Conservation (phyloP, 35 echinoderm and acorn worm species). For the Ptychodera flava region DNA sequence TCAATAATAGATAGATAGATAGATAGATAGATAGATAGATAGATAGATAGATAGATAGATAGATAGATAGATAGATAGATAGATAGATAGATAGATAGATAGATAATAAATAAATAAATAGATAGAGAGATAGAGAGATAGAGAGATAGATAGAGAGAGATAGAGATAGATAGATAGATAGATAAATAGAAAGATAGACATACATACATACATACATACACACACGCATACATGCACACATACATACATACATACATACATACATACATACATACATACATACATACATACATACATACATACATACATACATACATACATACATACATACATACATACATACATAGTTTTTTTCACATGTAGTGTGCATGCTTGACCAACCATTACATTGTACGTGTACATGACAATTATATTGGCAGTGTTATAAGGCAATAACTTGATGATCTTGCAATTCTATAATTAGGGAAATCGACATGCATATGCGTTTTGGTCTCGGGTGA, state of each 20-base stretch:
- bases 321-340: background rate
- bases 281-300: background rate
- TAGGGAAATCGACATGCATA: no score
- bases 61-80: conserved; percentile 2
- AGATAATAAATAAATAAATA: background rate
- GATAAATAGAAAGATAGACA: background rate
- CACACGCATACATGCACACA: no score
- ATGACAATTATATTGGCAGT: no score
- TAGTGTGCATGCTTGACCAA: no score
- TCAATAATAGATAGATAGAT: background rate
- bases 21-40: conserved; percentile 2
- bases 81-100: conserved; percentile 2
- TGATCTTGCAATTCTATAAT: no score
- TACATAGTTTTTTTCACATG: no score
- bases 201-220: no score
- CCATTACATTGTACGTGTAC: no score
- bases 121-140: background rate
- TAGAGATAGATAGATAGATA: background rate
- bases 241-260: background rate
- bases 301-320: background rate
- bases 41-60: conserved; percentile 2
- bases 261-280: background rate
- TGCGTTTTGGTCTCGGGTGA: no score
- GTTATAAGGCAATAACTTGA: no score
- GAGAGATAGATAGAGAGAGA: background rate